A percentile compares a stretch with the other conserved stretches of the same genome.
phyloP scores from a whole-genome alignment of 2,113 vertebrate genomes.

The Gnathonemus longibarbis region DNA sequence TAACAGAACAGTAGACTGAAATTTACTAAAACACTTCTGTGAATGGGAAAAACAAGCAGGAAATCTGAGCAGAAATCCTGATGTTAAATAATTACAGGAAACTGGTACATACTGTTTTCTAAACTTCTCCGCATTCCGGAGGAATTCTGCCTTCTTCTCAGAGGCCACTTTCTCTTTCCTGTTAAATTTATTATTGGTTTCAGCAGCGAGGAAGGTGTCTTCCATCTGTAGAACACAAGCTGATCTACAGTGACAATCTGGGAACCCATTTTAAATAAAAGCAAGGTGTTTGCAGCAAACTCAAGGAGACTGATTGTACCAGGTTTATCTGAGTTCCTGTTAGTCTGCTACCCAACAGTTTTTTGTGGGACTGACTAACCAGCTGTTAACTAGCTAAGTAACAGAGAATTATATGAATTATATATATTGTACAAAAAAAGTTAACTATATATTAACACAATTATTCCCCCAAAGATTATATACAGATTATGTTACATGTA shows the following conservation, averaged over 20 bases:
- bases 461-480: background rate
- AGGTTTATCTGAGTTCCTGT: background rate
- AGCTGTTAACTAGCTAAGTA: background rate
- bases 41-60: background rate
- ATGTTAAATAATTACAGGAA: background rate
- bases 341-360: background rate
- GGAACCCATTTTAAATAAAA: background rate
- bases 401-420: background rate
- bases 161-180: slow-evolving; percentile 49
- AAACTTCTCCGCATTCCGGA: slow-evolving; percentile 65
- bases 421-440: background rate
- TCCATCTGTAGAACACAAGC: slow-evolving; percentile 24
- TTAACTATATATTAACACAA: background rate
- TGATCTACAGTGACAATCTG: background rate
- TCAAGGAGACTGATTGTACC: background rate
- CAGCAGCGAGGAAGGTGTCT: background rate
- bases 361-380: background rate
- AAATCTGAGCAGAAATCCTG: background rate
- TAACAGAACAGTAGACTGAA: background rate
- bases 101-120: slow-evolving; percentile 65
- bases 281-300: background rate
- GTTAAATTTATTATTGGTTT: slow-evolving; percentile 41
- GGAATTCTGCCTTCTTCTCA: slow-evolving; percentile 61
- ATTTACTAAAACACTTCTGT: background rate
- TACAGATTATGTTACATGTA: too few relatives aligned